Evolutionary conservation across 2,113 vertebrate genomes (phyloP).

Genomic region (Microtus pennsylvanicus): DNA sequence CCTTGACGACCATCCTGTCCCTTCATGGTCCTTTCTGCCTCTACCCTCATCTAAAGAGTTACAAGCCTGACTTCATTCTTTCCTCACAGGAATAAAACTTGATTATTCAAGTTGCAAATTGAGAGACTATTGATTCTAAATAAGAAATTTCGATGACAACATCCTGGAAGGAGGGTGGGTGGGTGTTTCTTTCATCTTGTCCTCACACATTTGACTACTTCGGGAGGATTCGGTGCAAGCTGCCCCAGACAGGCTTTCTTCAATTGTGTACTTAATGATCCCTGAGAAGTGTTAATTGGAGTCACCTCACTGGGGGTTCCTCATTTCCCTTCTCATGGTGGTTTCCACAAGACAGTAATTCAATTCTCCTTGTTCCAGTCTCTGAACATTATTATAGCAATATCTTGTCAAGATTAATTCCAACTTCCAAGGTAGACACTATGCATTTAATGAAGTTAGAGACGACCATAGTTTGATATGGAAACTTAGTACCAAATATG

Average conservation of each 20-base stretch:
- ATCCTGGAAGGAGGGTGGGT: background rate
- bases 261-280: background rate
- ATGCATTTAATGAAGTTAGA: conserved; percentile 6
- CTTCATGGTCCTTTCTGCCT: background rate
- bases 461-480: background rate
- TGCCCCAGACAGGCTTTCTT: background rate
- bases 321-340: background rate
- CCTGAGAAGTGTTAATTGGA: background rate
- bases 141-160: background rate
- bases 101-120: background rate
- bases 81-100: background rate
- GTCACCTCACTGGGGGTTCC: background rate
- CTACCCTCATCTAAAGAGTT: background rate
- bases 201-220: background rate
- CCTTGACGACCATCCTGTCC: background rate
- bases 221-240: conserved; percentile 7
- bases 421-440: background rate
- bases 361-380: background rate
- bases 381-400: background rate
- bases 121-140: conserved; percentile 8
- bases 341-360: conserved; percentile 1
- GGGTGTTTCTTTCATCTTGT: background rate
- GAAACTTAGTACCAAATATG: background rate
- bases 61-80: conserved; percentile 3
- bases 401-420: conserved; percentile 10